phyloP scores from a whole-genome alignment of 2,888 invertebrate species.

The Schizotus pectinicornis region DNA sequence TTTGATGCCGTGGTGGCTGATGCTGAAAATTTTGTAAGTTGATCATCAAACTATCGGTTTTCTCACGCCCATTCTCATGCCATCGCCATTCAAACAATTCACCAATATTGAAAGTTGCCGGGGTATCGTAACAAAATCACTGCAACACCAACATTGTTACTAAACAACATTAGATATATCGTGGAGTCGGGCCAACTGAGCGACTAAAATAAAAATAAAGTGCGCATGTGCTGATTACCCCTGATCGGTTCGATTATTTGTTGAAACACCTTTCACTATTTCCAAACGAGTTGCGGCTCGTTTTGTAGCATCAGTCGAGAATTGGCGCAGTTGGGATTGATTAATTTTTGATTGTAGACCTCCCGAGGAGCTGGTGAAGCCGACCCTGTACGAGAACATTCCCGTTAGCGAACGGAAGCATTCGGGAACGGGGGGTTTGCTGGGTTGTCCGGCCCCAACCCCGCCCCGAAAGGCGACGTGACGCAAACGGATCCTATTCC shows the following conservation, averaged over 20 bases:
- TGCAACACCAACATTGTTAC: no score
- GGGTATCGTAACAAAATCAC: no score
- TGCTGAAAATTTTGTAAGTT: constrained; percentile 35
- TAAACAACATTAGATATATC: no score
- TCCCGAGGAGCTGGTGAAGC: constrained; percentile 61
- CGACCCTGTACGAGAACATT: constrained; percentile 62
- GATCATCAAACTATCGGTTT: constrained; percentile 12
- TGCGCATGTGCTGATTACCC: background rate
- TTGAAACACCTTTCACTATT: background rate
- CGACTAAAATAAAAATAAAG: background rate
- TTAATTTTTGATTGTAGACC: constrained; percentile 54
- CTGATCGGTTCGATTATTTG: background rate
- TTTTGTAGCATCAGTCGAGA: background rate
- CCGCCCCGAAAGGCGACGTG: constrained; percentile 57
- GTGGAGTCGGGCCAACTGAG: no score
- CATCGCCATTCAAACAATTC: constrained; percentile 7
- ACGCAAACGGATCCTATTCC: constrained; percentile 46
- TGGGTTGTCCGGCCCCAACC: constrained; percentile 48
- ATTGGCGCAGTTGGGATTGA: background rate
- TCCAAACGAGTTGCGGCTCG: background rate
- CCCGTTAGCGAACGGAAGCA: constrained; percentile 57
- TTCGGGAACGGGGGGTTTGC: constrained; percentile 41
- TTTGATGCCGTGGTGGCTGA: constrained; percentile 34
- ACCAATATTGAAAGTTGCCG: no score
- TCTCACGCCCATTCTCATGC: constrained; percentile 12